Conservation (phyloP, 1,140 invertebrate species). For the Zaprionus vittiger region DNA sequence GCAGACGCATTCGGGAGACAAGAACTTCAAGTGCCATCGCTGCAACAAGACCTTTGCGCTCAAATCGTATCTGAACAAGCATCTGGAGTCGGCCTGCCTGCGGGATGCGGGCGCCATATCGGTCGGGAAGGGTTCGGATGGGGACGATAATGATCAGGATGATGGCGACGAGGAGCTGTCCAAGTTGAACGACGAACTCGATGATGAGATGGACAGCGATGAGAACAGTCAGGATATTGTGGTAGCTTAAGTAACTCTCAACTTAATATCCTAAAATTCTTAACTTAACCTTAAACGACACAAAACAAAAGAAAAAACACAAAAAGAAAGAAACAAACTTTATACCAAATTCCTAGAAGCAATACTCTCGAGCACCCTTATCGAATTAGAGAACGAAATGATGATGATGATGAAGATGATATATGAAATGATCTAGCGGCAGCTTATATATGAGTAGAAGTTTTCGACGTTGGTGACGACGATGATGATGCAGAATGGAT, state of each 20-base stretch:
- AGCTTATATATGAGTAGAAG: constrained; percentile 59
- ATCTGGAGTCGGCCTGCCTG: constrained; percentile 95
- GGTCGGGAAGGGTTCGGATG: constrained; percentile 41
- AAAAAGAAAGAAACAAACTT: constrained; percentile 41
- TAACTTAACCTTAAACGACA: constrained; percentile 21
- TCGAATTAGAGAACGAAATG: constrained; percentile 50
- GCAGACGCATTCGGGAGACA: constrained; percentile 95
- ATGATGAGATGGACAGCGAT: constrained; percentile 74
- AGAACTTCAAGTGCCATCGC: constrained; percentile 94
- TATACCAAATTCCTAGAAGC: constrained; percentile 75
- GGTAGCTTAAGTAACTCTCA: constrained; percentile 67
- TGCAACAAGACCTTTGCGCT: constrained; percentile 98
- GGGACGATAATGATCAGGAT: constrained; percentile 53
- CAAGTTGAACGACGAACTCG: constrained; percentile 41
- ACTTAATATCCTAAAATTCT: constrained; percentile 28
- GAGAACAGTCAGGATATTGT: constrained; percentile 84
- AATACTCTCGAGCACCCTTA: constrained; percentile 80
- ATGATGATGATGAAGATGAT: constrained; percentile 20
- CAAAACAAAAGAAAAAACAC: background rate
- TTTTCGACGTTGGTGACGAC: constrained; percentile 40
- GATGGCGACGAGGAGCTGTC: constrained; percentile 29
- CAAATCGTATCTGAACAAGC: constrained; percentile 99
- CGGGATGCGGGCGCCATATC: constrained; percentile 57
- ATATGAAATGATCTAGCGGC: constrained; percentile 66
- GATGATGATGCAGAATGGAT: constrained; percentile 47